Base-by-base conservation (phyloP, 2,888 invertebrate species). In the Andrena flavipes region DNA sequence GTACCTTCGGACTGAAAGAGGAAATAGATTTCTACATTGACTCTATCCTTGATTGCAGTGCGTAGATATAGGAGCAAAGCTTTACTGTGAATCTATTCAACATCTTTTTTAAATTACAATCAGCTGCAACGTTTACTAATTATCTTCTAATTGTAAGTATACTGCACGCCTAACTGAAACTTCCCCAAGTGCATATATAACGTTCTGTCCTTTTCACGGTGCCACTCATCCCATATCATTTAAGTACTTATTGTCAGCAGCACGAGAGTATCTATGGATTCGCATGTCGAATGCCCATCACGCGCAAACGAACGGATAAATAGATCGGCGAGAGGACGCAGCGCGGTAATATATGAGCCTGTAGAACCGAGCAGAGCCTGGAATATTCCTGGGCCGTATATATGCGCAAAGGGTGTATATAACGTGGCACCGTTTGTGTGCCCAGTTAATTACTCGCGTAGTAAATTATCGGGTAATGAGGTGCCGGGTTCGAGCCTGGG, bases 381-480 rank as follows among this genome's bases (percentile, higher is more conserved):
- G 80, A 70, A 84, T 73, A 85, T 65, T 68, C 60, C 35, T 69
- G 23, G 26, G 64, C 35, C 69, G 70, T 73, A 67, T 71, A 62
- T 82, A 80, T 73, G 80, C 79, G 79, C 73, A 49, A 76, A 79
- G 86, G 86, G 85, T 89, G 87, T 86, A 87, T 88, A 88, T 87
- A 88, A 84, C 89, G 83, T 88, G 87, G 89, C 89, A 87, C 87
- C 90, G 91, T 90, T 91, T 92, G 93, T 93, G 91, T 93, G 92
- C 92, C 92, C 91, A 92, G 93, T 93, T 93, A 93, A 93, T 93
- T 93, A 93, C 93, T 92, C 92, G 91, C 89, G 93, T 92, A 92
- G 93, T 93, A 93, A 93, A 93, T 93, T 93, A 93, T 93, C 92
- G 86, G 90, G 91, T 93, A 93, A 93, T 93, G 93, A 93, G 93